Conservation (phyloP, 2,797 vertebrate species). For the Ataeniobius toweri region DNA sequence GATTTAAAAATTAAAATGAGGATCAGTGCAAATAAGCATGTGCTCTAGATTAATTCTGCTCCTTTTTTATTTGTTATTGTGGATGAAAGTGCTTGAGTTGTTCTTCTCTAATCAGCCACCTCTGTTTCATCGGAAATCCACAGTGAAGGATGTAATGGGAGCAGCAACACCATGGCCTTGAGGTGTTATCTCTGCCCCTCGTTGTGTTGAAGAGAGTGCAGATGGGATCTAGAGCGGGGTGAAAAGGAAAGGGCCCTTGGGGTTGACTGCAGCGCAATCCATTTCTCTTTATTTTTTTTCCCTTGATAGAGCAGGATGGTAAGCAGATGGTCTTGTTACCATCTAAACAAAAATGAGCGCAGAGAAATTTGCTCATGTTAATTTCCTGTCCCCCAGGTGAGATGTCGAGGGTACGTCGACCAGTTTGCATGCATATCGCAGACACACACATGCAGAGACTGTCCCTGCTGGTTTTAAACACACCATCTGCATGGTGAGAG, state of each 20-base stretch:
- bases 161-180: slow-evolving; percentile 76
- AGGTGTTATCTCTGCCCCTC: slow-evolving; percentile 78
- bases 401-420: slow-evolving; percentile 66
- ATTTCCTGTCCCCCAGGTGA: slow-evolving; percentile 88
- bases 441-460: slow-evolving; percentile 34
- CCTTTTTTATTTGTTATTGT: slow-evolving; percentile 57
- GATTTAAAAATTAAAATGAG: neutral
- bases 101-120: slow-evolving; percentile 71
- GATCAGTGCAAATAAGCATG: neutral
- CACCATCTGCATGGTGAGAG: slow-evolving; percentile 82
- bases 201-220: slow-evolving; percentile 61
- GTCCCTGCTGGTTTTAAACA: slow-evolving; percentile 72
- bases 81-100: slow-evolving; percentile 61
- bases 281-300: slow-evolving; percentile 45
- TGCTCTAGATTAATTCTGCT: slow-evolving; percentile 49
- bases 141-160: slow-evolving; percentile 69
- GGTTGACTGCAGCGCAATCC: slow-evolving; percentile 55
- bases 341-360: slow-evolving; percentile 86
- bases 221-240: slow-evolving; percentile 34
- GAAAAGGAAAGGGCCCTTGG: slow-evolving; percentile 42
- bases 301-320: slow-evolving; percentile 69
- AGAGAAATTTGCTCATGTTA: slow-evolving; percentile 85
- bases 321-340: slow-evolving; percentile 88
- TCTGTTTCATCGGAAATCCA: slow-evolving; percentile 70
- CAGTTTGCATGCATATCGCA: slow-evolving; percentile 19